phyloP scores from a whole-genome alignment of 1,140 invertebrate genomes.

The Contarinia nasturtii region DNA sequence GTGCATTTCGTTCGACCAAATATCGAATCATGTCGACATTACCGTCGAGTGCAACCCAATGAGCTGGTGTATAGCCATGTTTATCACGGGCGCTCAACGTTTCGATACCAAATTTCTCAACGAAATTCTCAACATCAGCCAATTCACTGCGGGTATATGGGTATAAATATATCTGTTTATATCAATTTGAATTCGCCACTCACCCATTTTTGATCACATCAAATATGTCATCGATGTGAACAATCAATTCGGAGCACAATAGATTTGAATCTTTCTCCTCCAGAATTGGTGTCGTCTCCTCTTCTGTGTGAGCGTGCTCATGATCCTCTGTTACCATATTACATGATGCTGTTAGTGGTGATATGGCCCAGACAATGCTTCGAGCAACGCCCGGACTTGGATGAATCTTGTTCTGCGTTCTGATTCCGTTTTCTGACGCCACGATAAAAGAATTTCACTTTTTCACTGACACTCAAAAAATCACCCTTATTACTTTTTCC shows the following conservation, averaged over 20 bases:
- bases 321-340: constrained; percentile 47
- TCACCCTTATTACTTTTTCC: not conserved
- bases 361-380: constrained; percentile 51
- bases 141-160: constrained; percentile 32
- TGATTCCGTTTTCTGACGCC: constrained; percentile 14
- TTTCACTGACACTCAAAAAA: not conserved
- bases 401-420: constrained; percentile 34
- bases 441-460: constrained; percentile 10
- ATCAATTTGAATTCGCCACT: not conserved
- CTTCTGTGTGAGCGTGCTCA: constrained; percentile 20
- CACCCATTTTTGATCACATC: constrained; percentile 19
- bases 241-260: constrained; percentile 23
- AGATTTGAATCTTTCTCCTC: constrained; percentile 22
- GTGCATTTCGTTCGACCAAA: constrained; percentile 60
- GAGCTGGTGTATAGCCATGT: constrained; percentile 79
- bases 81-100: constrained; percentile 56
- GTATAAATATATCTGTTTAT: not conserved
- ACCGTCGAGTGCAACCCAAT: constrained; percentile 79
- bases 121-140: constrained; percentile 50
- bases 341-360: constrained; percentile 40
- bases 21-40: constrained; percentile 68
- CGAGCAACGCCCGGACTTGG: constrained; percentile 66
- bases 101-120: constrained; percentile 53
- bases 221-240: constrained; percentile 22
- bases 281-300: constrained; percentile 22